These are phyloP conservation scores for Enteromius viviparus DNA, from an alignment of 2,797 vertebrate genomes.

Conservation along the genomic window DNA sequence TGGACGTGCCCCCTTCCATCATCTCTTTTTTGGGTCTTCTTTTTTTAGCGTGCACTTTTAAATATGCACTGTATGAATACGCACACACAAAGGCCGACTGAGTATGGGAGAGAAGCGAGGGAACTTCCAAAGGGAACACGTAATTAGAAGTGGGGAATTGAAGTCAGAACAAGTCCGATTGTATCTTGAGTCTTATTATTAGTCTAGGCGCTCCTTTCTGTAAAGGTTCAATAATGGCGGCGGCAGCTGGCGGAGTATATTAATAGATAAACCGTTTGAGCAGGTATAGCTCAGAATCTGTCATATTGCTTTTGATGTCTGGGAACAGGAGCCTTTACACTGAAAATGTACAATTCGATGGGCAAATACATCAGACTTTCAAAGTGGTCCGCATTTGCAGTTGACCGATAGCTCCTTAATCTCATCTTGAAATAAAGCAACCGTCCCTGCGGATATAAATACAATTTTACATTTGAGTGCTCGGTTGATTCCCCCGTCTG, in stretches of 20 bases:
- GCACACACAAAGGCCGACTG: slow-evolving; percentile 32
- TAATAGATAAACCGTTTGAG: slow-evolving; percentile 46
- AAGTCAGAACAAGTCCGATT: slow-evolving; percentile 25
- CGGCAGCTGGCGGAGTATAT: slow-evolving; percentile 31
- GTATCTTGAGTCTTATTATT: slow-evolving; percentile 41
- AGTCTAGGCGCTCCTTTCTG: slow-evolving; percentile 28
- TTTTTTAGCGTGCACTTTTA: slow-evolving; percentile 46
- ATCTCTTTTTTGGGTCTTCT: slow-evolving; percentile 24
- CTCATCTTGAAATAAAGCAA: slow-evolving; percentile 44
- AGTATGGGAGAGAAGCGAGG: slow-evolving; percentile 28
- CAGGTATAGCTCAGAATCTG: slow-evolving; percentile 37
- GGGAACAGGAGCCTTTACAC: slow-evolving; percentile 48
- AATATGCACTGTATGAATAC: slow-evolving; percentile 41
- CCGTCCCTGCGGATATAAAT: slow-evolving; percentile 42
- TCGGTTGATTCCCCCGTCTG: slow-evolving; percentile 43
- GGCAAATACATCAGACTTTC: slow-evolving; percentile 26
- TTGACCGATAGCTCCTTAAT: slow-evolving; percentile 22
- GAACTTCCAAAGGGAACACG: slow-evolving; percentile 31
- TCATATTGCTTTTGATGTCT: slow-evolving; percentile 58
- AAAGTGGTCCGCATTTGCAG: neutral
- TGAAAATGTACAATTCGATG: slow-evolving; percentile 54
- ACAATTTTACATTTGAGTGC: slow-evolving; percentile 46
- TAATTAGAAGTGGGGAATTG: slow-evolving; percentile 18
- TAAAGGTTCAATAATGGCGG: slow-evolving; percentile 30
- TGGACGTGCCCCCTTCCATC: slow-evolving; percentile 38